A percentile compares a stretch with the other conserved stretches of the same genome.
These are phyloP conservation scores for Euthynnus affinis DNA, from an alignment of 2,797 vertebrate species.

Conservation along the genomic window DNA sequence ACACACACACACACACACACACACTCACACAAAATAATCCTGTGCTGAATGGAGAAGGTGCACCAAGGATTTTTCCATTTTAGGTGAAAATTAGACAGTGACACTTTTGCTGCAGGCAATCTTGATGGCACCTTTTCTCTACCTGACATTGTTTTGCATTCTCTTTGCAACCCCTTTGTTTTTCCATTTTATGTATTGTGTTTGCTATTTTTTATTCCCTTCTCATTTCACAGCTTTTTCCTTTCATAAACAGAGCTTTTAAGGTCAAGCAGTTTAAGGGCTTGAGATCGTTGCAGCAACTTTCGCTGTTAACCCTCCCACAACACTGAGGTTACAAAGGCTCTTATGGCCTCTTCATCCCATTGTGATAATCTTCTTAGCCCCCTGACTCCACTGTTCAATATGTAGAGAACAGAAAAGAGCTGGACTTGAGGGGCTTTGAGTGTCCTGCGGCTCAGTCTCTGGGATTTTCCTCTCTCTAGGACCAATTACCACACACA, in stretches of 20 bases:
- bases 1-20: slow-evolving; percentile 36
- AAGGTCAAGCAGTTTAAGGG: slow-evolving; percentile 78
- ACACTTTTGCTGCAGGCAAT: slow-evolving; percentile 41
- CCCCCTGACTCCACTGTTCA: slow-evolving; percentile 78
- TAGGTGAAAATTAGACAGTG: slow-evolving; percentile 45
- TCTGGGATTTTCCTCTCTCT: slow-evolving; percentile 66
- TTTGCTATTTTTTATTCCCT: slow-evolving; percentile 43
- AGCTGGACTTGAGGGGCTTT: slow-evolving; percentile 77
- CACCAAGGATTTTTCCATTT: slow-evolving; percentile 51
- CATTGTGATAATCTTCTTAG: slow-evolving; percentile 88
- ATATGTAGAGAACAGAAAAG: slow-evolving; percentile 78
- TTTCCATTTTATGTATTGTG: slow-evolving; percentile 43
- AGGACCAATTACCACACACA: slow-evolving; percentile 70
- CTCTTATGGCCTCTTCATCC: slow-evolving; percentile 85
- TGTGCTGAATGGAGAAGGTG: slow-evolving; percentile 20
- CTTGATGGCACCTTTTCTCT: slow-evolving; percentile 25
- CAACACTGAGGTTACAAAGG: slow-evolving; percentile 75
- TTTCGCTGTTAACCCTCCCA: slow-evolving; percentile 70
- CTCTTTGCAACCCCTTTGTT: slow-evolving; percentile 16
- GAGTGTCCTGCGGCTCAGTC: slow-evolving; percentile 66
- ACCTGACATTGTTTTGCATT: slow-evolving; percentile 32
- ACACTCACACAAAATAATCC: slow-evolving; percentile 37
- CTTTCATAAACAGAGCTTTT: slow-evolving; percentile 70
- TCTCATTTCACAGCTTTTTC: slow-evolving; percentile 52
- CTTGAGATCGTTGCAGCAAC: slow-evolving; percentile 66